These are phyloP conservation scores for Eumacrocentrus americanus DNA, from an alignment of 2,888 invertebrate species.

Conservation along the genomic window DNA sequence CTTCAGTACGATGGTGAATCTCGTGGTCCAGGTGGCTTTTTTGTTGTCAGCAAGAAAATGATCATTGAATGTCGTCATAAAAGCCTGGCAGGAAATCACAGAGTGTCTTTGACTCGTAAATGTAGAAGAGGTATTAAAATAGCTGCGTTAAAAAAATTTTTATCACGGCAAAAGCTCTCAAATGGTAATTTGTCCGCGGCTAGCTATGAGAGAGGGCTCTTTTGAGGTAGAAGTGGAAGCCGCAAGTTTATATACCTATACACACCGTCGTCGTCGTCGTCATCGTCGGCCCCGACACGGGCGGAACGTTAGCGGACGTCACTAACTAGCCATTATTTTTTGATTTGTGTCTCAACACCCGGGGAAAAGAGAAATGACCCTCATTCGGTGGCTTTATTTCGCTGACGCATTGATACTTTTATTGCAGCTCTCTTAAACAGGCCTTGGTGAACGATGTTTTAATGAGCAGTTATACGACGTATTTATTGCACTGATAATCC, in stretches of 20 bases:
- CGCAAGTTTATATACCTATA: background rate
- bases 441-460: slow-evolving; percentile 30
- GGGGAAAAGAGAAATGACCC: slow-evolving; percentile 10
- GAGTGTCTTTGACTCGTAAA: slow-evolving; percentile 8
- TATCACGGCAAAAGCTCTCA: slow-evolving; percentile 15
- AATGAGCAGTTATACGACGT: slow-evolving; percentile 35
- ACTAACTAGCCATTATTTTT: slow-evolving; percentile 49
- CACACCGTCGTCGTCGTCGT: background rate
- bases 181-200: slow-evolving; percentile 11
- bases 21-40: slow-evolving; percentile 14
- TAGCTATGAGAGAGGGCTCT: slow-evolving; percentile 10
- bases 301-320: slow-evolving; percentile 29
- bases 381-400: slow-evolving; percentile 10
- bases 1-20: too few relatives aligned
- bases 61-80: slow-evolving; percentile 11
- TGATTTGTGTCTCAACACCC: slow-evolving; percentile 42
- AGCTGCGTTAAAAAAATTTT: slow-evolving; percentile 4
- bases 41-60: slow-evolving; percentile 10
- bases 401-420: slow-evolving; percentile 41
- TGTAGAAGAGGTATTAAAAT: slow-evolving; percentile 12
- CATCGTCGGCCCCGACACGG: too few relatives aligned
- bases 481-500: slow-evolving; percentile 40
- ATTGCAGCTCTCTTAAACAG: slow-evolving; percentile 28
- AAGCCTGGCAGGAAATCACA: background rate
- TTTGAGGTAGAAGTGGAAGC: slow-evolving; percentile 23